Conservation (phyloP, 2,113 vertebrate species). For the Rynchops niger region DNA sequence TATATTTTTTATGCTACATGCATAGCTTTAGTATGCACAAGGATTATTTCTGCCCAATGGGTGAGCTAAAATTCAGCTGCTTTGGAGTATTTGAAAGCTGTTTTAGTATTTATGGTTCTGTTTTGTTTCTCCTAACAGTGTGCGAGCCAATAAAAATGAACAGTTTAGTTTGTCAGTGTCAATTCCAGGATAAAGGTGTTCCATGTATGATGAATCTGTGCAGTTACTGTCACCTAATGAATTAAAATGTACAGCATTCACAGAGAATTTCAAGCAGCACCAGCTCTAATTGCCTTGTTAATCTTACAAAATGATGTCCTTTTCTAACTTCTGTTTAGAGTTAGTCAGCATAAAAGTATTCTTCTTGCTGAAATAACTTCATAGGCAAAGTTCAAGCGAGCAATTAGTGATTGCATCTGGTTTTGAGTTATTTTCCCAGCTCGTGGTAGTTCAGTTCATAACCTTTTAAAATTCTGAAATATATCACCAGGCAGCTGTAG, state of each 20-base stretch:
- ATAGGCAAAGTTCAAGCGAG: constrained; percentile 66
- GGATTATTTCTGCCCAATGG: background rate
- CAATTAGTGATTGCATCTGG: constrained; percentile 65
- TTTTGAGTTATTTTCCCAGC: constrained; percentile 56
- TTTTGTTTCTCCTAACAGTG: background rate
- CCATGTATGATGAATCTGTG: background rate
- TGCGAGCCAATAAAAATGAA: background rate
- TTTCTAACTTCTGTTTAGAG: constrained; percentile 40
- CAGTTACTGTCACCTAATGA: background rate
- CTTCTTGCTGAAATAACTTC: constrained; percentile 48
- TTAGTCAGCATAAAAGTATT: constrained; percentile 50
- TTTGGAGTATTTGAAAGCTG: background rate
- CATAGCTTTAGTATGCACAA: background rate
- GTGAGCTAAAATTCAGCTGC: background rate
- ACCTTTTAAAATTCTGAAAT: constrained; percentile 49
- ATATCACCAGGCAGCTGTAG: constrained; percentile 40
- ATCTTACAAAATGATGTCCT: constrained; percentile 35
- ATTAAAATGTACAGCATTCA: background rate
- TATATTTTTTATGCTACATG: background rate
- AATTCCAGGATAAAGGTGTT: background rate
- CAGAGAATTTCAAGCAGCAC: background rate
- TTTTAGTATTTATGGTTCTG: background rate
- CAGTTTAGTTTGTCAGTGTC: background rate
- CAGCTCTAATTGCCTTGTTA: constrained; percentile 32
- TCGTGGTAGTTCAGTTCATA: constrained; percentile 63